Evolutionary conservation across 2,888 invertebrate genomes (phyloP), one percentile per base, ranked within the genome.

Genomic region (Mamestra brassicae): DNA sequence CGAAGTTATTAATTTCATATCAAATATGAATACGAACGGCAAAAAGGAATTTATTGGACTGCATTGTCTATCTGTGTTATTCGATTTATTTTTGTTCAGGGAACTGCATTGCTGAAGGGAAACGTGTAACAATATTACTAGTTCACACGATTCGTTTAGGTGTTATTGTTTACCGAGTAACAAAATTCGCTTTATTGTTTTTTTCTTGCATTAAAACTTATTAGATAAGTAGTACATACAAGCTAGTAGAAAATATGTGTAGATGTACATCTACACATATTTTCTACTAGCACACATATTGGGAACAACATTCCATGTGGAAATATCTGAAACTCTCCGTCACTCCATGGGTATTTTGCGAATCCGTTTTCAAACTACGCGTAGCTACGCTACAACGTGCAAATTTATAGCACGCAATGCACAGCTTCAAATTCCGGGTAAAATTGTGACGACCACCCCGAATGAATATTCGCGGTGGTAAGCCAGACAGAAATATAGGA

Each of bases 401-500:
- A 38, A 55, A 50, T n/a, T 63, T n/a, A 34, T 36, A 2, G 26
- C 62, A 63, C 11, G 50, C 38, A 50, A 45, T 45, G 36, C 78
- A 62, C 36, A 45, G 17, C 26, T 60, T 64, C 52, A 47, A 45
- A 50, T 57, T 45, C 8, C 11, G 42, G 6, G 36, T 10, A 57
- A 52, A 47, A 66, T 52, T 57, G 61, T n/a, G 50, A 65, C 50
- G 52, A 36, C 42, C n/a, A 55, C 11, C n/a, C 60, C 74, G 45
- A 74, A 68, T 54, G 26, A 26, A 26, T 26, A 26, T 26, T 26
- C 26, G 38, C 3, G 38, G 38, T 38, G 38, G 38, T 38, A 61
- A 6, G 68, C 61, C 52, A 74, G 68, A 69, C 68, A 65, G 42
- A 61, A 69, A 68, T 26, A 26, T 26, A 47, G n/a, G 36, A 52